Percentiles rank a stretch among this genome's conserved stretches.
Conservation (phyloP, 2,113 vertebrate species). For the Stomatorhinus ivindoensis region DNA sequence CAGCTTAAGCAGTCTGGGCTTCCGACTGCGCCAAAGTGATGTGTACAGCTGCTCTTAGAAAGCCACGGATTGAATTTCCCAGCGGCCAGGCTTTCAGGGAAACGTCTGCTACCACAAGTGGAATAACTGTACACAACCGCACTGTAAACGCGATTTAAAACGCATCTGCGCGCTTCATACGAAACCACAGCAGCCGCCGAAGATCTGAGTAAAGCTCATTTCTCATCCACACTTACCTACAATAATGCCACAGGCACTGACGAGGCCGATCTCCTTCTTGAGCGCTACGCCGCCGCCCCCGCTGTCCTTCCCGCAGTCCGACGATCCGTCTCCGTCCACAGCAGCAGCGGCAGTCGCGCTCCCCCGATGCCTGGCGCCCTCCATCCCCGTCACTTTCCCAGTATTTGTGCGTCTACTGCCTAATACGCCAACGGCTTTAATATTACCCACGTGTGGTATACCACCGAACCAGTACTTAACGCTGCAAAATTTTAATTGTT, state of each 20-base stretch:
- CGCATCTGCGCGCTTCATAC: not conserved
- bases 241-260: constrained; percentile 85
- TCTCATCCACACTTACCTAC: constrained; percentile 65
- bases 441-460: not conserved
- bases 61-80: not conserved
- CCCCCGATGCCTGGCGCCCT: constrained; percentile 61
- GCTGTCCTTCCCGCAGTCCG: constrained; percentile 22
- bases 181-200: not conserved
- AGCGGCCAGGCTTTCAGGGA: not conserved
- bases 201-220: not conserved
- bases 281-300: constrained; percentile 67
- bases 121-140: not conserved
- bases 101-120: not conserved
- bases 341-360: constrained; percentile 41
- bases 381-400: constrained; percentile 51
- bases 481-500: not conserved
- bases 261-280: constrained; percentile 85
- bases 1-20: not conserved
- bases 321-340: constrained; percentile 42
- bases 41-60: not conserved
- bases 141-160: not conserved
- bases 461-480: not conserved
- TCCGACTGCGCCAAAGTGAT: not conserved
- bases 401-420: not conserved
- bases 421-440: not conserved